Evolutionary conservation across 2,113 vertebrate species (phyloP).

Genomic region (Arothron firmamentum): DNA sequence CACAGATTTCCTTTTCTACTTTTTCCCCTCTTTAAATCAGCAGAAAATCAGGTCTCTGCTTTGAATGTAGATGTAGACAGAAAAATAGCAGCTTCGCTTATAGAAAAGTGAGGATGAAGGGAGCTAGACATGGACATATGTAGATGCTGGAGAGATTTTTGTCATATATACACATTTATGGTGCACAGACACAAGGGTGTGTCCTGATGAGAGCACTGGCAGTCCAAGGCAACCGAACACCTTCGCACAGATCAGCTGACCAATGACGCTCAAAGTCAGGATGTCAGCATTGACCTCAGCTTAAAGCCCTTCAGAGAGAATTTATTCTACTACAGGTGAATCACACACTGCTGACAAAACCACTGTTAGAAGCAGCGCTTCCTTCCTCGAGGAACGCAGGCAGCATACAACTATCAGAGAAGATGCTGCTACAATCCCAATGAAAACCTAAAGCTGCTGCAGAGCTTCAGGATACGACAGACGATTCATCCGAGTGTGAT

Average conservation of each 20-base stretch:
- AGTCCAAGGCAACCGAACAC: slow-evolving; percentile 4
- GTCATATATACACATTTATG: slow-evolving; percentile 21
- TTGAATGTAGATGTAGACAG: slow-evolving; percentile 50
- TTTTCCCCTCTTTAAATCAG: slow-evolving; percentile 49
- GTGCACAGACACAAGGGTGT: not conserved
- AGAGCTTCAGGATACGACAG: too few relatives aligned
- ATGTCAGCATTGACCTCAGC: slow-evolving; percentile 8
- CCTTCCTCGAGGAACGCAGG: not conserved
- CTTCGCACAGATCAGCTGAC: slow-evolving; percentile 9
- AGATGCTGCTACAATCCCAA: too few relatives aligned
- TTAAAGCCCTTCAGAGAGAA: not conserved
- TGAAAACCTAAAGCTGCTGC: too few relatives aligned
- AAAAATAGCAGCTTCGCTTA: slow-evolving; percentile 26
- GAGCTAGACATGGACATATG: slow-evolving; percentile 22
- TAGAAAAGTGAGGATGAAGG: slow-evolving; percentile 23
- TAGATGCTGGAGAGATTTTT: slow-evolving; percentile 37
- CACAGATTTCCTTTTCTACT: slow-evolving; percentile 19
- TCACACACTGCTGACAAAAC: slow-evolving; percentile 9
- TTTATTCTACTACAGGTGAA: slow-evolving; percentile 1
- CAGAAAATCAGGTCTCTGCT: slow-evolving; percentile 57
- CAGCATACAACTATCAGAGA: too few relatives aligned
- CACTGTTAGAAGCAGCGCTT: too few relatives aligned
- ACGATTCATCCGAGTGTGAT: too few relatives aligned
- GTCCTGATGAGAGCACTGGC: slow-evolving; percentile 22
- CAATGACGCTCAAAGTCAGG: slow-evolving; percentile 21